Evolutionary conservation across 2,113 vertebrate species (phyloP), one percentile per base, ranked within the genome.

Genomic region (Hyaena hyaena): DNA sequence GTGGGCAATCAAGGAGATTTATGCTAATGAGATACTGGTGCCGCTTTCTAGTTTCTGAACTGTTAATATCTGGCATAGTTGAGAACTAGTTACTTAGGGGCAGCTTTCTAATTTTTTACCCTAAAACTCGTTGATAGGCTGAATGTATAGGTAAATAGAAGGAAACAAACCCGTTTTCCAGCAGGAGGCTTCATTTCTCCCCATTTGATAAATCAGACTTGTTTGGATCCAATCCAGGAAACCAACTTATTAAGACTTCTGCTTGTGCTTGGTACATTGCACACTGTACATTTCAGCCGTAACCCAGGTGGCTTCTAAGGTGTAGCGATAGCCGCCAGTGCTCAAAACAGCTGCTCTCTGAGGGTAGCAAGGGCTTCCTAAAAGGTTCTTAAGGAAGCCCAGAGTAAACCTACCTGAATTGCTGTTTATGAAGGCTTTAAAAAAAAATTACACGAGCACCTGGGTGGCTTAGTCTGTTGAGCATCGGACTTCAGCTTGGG

Each of bases 81-180:
- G 91, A 93, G 65, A 96, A 48, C 61, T 58, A 50, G 45, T 85
- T 88, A 61, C 65, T 43, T 5, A 58, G 24, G 24, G 12, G 35
- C 79, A 83, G 63, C 39, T 97, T 95, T 93, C 76, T 73, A 35
- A 90, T 73, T 90, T 83, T 87, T 93, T 73, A 95, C 69, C 68
- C 68, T 35, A 69, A 96, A 81, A 94, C 87, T 90, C 79, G 33
- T 61, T 91, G 81, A 53, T 80, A 90, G 88, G 31, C 31, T 90
- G 48, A 82, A 39, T 35, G 45, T 65, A n/a, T 10, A 92, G 43
- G 48, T 61, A 84, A 84, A 95, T 15, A 86, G 82, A 80, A 88
- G 24, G 23, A 23, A 84, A 88, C 80, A n/a, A 91, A 91, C 50
- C 61, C 74, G 28, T 33, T 77, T 82, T 17, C 73, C 69, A 77